phyloP scores from a whole-genome alignment of 2,888 invertebrate genomes.

The Orthosia incerta region DNA sequence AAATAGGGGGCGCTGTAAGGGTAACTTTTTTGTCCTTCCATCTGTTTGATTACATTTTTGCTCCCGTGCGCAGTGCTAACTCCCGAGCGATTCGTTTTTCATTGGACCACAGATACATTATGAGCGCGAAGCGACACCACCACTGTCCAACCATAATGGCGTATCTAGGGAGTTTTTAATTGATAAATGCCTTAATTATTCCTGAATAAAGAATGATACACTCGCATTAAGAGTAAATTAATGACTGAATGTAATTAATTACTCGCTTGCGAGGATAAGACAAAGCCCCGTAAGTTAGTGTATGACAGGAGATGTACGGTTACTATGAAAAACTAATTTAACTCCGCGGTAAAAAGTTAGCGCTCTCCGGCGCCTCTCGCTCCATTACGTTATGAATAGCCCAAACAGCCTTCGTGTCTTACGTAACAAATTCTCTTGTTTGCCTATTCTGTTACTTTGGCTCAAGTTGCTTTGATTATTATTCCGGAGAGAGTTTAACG shows the following conservation, averaged over 20 bases:
- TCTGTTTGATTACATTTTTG: slow-evolving; percentile 66
- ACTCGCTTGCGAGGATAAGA: slow-evolving; percentile 69
- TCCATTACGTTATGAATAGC: slow-evolving; percentile 74
- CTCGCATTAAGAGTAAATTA: slow-evolving; percentile 78
- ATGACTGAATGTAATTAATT: slow-evolving; percentile 85
- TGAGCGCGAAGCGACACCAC: slow-evolving; percentile 15
- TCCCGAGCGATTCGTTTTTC: slow-evolving; percentile 43
- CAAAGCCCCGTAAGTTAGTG: slow-evolving; percentile 69
- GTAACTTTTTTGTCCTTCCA: slow-evolving; percentile 56
- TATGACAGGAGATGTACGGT: slow-evolving; percentile 64
- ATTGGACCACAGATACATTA: slow-evolving; percentile 43
- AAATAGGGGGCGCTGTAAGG: slow-evolving; percentile 52
- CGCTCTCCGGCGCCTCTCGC: slow-evolving; percentile 53
- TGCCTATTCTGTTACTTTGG: slow-evolving; percentile 65
- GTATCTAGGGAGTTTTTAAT: slow-evolving; percentile 72
- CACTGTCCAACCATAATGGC: slow-evolving; percentile 34
- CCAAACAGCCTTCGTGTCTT: slow-evolving; percentile 63
- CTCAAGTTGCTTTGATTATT: slow-evolving; percentile 61
- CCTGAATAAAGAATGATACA: slow-evolving; percentile 74
- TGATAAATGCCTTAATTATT: slow-evolving; percentile 80
- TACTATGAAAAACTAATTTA: slow-evolving; percentile 83
- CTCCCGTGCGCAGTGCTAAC: slow-evolving; percentile 31
- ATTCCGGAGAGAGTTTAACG: slow-evolving; percentile 58
- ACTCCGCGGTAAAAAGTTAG: slow-evolving; percentile 75
- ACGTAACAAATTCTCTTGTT: slow-evolving; percentile 73